Evolutionary conservation across 2,888 invertebrate genomes (phyloP), one percentile per base, ranked within the genome.

Genomic region (Strigamia transsilvanica): DNA sequence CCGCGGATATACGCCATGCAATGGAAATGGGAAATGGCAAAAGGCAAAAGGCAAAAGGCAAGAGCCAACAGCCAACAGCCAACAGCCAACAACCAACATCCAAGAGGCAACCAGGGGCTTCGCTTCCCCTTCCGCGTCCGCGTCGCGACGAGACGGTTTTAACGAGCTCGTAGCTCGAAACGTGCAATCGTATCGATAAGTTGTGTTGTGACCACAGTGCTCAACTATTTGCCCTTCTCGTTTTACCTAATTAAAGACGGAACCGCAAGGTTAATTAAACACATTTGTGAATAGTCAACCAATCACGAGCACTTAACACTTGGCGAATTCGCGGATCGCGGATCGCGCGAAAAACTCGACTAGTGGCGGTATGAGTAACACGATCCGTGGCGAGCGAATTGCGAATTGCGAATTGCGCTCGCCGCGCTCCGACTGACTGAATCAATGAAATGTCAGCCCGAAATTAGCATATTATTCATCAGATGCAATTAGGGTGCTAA

Each of bases 391-490:
- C 27, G 27, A 27, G 27, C 27, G 27, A 27, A 27, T 27, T 27
- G 6, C 21, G 56, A n/a, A n/a, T n/a, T n/a, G 27, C 27, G 27
- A 27, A 27, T 27, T 27, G 6, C 21, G 56, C 21, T 56, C 7
- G 56, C 3, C 18, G 56, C 15, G 0, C 56, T 6, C 6, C 18
- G 15, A 13, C 51, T 4, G 73, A 73, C 32, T 73, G 73, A 73
- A 73, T 73, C 73, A 32, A 73, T 73, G 73, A 73, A 73, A 73
- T 73, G 73, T 73, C 73, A 73, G 73, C 13, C 73, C 73, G 32
- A 73, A 73, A 73, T 73, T 73, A 73, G 27, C 73, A 73, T 73
- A 73, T 73, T 73, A 73, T 73, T 73, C 73, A 73, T 73, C 73
- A 73, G 73, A 73, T 73, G 73, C 73, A 73, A 73, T 73, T 73